phyloP scores from a whole-genome alignment of 2,113 vertebrate species.

The Bambusicola thoracicus region DNA sequence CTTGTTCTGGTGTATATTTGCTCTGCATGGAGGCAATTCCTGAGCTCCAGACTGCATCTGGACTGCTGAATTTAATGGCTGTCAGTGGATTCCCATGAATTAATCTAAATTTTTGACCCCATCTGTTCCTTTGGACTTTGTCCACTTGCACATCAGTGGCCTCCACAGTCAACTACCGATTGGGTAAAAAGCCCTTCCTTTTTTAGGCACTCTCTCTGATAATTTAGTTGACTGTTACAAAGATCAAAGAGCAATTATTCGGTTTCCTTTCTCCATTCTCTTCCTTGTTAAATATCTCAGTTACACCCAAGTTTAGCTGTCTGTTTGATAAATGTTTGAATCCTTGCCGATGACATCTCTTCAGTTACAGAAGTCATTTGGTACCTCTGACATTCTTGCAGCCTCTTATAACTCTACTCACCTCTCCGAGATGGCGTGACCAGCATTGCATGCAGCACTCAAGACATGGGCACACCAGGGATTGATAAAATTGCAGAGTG shows the following conservation, averaged over 20 bases:
- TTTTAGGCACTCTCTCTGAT: not conserved
- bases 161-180: not conserved
- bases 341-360: not conserved
- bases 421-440: not conserved
- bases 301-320: not conserved
- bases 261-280: not conserved
- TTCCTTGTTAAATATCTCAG: not conserved
- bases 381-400: not conserved
- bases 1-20: not conserved
- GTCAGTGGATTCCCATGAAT: not conserved
- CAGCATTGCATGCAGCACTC: not conserved
- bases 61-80: not conserved
- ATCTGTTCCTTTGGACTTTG: not conserved
- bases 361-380: not conserved
- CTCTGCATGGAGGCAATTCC: not conserved
- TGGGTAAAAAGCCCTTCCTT: not conserved
- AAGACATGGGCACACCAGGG: not conserved
- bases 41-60: not conserved
- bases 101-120: not conserved
- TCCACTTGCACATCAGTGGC: not conserved
- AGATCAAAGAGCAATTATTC: not conserved
- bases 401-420: not conserved
- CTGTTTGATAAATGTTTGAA: not conserved
- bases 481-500: conserved; percentile 20
- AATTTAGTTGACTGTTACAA: not conserved